Base-by-base conservation (phyloP, 2,113 vertebrate genomes). In the Pavo muticus region DNA sequence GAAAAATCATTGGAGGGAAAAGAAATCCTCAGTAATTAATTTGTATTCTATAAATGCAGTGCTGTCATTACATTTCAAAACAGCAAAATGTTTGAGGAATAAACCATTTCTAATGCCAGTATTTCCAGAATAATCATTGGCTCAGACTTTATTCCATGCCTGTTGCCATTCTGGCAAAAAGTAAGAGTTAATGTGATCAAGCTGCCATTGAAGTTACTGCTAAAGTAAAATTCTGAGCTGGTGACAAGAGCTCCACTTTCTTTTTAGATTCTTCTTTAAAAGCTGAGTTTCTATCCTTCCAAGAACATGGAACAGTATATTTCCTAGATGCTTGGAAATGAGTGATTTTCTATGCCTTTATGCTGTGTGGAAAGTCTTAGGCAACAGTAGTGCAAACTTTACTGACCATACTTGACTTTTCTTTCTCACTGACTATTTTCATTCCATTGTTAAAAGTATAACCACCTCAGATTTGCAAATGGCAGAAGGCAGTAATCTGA, bases 171-270 rank as follows among this genome's bases (percentile, higher is more conserved):
- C 50, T 68, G 39, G 39, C 14, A 42, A 50, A 77, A 56, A 64
- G 5, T 8, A 47, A 64, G 4, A 45, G 18, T 48, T 68, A 56
- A 40, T 50, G 8, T 63, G 48, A 65, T 81, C 32, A 68, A 47
- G 39, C 10, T 70, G 15, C 32, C 16, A 35, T 5, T 88, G 57
- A 87, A 91, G 23, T 63, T 11, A 59, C 23, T 37, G 39, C 8
- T 88, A 60, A 87, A 81, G 52, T 19, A 75, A 82, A 91, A 84
- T 30, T 32, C 52, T 81, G 45, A 87, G 7, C 32, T 65, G 40
- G 8, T 76, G 44, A 60, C 35, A 78, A 20, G 9, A 73, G 7
- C 17, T 47, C 5, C 54, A 6, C 17, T 75, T 3, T 52, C 20
- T 60, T 65, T 73, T 75, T 37, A 48, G 3, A 37, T 78, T 17